A percentile compares a stretch with the other conserved stretches of the same genome.
Evolutionary conservation across 2,113 vertebrate species (phyloP).

Genomic region (Nansenia antarctica): DNA sequence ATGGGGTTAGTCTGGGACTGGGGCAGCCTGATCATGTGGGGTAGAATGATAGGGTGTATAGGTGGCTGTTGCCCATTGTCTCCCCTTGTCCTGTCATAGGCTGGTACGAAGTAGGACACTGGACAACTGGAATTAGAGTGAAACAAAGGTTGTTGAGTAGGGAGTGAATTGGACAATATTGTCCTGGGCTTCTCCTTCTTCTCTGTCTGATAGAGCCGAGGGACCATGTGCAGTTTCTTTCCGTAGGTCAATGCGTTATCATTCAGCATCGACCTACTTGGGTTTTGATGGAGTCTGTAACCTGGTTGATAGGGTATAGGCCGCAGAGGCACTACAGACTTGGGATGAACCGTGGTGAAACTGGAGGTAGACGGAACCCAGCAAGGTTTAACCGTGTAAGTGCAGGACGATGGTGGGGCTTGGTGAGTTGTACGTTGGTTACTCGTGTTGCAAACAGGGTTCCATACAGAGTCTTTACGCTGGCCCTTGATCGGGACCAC

Average conservation of each 20-base stretch:
- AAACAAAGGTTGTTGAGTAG: constrained; percentile 55
- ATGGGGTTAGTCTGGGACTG: constrained; percentile 51
- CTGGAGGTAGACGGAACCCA: constrained; percentile 63
- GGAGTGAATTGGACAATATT: constrained; percentile 53
- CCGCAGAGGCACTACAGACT: constrained; percentile 54
- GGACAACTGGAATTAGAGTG: constrained; percentile 41
- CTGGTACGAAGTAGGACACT: constrained; percentile 40
- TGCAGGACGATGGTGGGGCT: constrained; percentile 7
- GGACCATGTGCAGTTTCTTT: constrained; percentile 49
- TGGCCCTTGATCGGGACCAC: constrained; percentile 40
- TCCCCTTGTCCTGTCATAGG: constrained; percentile 55
- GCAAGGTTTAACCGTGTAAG: constrained; percentile 31
- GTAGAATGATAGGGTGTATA: constrained; percentile 44
- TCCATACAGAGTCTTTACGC: constrained; percentile 45
- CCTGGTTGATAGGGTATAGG: constrained; percentile 56
- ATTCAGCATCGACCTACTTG: constrained; percentile 38
- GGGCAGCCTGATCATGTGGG: constrained; percentile 63
- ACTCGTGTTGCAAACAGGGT: constrained; percentile 33
- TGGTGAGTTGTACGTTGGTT: constrained; percentile 29
- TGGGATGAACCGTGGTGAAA: constrained; percentile 73
- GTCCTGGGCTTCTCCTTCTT: constrained; percentile 69
- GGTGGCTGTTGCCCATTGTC: constrained; percentile 49
- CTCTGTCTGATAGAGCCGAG: constrained; percentile 54
- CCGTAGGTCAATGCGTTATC: constrained; percentile 34
- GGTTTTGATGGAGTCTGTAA: constrained; percentile 47